phyloP scores from a whole-genome alignment of 2,888 invertebrate species.

The Nomada hirtipes region DNA sequence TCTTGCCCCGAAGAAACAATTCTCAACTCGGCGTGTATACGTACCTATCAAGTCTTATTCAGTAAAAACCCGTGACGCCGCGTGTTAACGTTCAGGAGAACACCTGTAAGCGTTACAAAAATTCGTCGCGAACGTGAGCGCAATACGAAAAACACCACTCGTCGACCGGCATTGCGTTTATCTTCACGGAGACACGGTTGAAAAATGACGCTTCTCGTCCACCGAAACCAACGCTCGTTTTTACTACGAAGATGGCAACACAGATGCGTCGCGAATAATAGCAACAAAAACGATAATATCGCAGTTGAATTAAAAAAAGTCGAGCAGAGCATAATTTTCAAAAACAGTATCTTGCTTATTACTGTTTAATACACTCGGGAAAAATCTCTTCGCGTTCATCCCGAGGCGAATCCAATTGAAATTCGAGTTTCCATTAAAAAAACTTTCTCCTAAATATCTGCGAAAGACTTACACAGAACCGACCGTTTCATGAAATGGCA shows the following conservation, averaged over 20 bases:
- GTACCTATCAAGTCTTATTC: neutral
- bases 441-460: too few species aligned
- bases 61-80: neutral
- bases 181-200: neutral
- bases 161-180: neutral
- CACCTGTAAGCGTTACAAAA: slow-evolving; percentile 22
- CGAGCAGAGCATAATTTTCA: too few species aligned
- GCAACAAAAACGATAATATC: too few species aligned
- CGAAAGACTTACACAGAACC: too few species aligned
- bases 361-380: too few species aligned
- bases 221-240: neutral
- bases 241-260: neutral
- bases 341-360: too few species aligned
- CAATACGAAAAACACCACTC: neutral
- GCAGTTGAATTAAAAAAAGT: too few species aligned
- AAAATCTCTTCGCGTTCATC: too few species aligned
- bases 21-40: neutral
- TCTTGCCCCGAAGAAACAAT: neutral
- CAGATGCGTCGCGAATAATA: too few species aligned
- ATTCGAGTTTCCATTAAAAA: too few species aligned
- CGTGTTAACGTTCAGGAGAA: slow-evolving; percentile 14
- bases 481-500: neutral
- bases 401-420: too few species aligned
- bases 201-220: slow-evolving; percentile 16
- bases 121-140: slow-evolving; percentile 13